A percentile compares a stretch with the other conserved stretches of the same genome.
These are phyloP conservation scores for Neoniphon sammara DNA, from an alignment of 2,797 vertebrate genomes.

Conservation along the genomic window DNA sequence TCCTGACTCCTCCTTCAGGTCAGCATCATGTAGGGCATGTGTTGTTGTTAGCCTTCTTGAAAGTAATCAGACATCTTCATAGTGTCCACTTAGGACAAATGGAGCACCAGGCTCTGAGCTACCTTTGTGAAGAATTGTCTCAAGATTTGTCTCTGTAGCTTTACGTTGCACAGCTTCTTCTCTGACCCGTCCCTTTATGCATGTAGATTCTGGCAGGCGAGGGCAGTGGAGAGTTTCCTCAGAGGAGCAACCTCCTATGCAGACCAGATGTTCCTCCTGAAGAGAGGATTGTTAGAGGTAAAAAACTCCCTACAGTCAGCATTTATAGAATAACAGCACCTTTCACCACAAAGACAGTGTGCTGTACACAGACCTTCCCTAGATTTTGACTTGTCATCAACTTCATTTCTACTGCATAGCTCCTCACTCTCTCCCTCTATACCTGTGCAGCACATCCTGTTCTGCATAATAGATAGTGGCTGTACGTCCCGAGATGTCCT, in stretches of 20 bases:
- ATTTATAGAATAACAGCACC: background rate
- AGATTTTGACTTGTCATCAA: background rate
- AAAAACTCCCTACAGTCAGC: slow-evolving; percentile 23
- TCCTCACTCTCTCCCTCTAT: slow-evolving; percentile 16
- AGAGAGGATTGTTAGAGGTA: slow-evolving; percentile 97
- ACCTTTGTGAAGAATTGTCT: background rate
- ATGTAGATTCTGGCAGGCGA: slow-evolving; percentile 96
- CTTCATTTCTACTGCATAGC: background rate
- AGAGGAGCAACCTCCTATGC: slow-evolving; percentile 98
- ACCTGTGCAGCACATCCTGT: slow-evolving; percentile 92
- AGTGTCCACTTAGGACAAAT: background rate
- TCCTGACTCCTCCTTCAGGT: slow-evolving; percentile 98
- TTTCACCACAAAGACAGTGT: background rate
- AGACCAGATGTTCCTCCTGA: slow-evolving; percentile 98
- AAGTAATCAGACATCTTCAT: background rate
- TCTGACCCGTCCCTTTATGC: slow-evolving; percentile 6
- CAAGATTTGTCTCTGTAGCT: slow-evolving; percentile 18
- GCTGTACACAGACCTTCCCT: background rate
- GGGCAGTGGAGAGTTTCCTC: slow-evolving; percentile 98
- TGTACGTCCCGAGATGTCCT: slow-evolving; percentile 97
- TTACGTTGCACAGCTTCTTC: background rate
- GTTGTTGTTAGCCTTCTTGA: background rate
- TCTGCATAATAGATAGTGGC: slow-evolving; percentile 98
- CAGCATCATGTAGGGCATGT: slow-evolving; percentile 1
- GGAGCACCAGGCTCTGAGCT: too few relatives aligned